phyloP scores from a whole-genome alignment of 2,888 invertebrate species.

The Molanna angustata region DNA sequence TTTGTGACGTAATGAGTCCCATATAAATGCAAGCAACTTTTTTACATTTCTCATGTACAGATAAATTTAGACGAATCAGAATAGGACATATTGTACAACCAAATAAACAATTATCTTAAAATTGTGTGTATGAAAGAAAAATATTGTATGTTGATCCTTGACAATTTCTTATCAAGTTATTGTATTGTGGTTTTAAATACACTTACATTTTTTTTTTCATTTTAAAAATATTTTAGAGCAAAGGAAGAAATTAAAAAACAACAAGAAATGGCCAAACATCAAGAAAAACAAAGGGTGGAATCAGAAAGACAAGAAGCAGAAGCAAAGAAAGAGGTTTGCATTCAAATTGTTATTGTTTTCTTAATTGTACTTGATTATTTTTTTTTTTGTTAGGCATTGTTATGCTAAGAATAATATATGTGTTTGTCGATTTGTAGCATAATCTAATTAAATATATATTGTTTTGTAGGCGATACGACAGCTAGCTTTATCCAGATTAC shows the following conservation, averaged over 20 bases:
- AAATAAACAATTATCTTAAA: no score
- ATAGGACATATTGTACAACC: no score
- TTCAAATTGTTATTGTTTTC: not conserved
- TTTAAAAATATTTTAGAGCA: slow-evolving; percentile 58
- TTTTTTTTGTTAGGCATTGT: not conserved
- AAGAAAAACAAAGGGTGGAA: slow-evolving; percentile 71
- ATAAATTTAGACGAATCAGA: no score
- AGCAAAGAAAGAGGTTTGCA: slow-evolving; percentile 68
- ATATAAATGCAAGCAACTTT: no score
- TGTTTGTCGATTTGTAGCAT: not conserved
- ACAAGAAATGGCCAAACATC: slow-evolving; percentile 70
- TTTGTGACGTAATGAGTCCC: no score
- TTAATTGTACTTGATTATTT: not conserved
- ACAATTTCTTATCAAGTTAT: no score
- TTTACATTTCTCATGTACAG: no score
- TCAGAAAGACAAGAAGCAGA: slow-evolving; percentile 69
- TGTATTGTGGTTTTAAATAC: not conserved
- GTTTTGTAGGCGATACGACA: slow-evolving; percentile 50
- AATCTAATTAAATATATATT: slow-evolving; percentile 10
- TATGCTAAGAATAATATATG: not conserved
- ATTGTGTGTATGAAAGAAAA: no score
- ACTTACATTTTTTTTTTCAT: not conserved
- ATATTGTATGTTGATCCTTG: no score
- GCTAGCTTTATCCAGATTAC: slow-evolving; percentile 65
- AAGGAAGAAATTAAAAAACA: slow-evolving; percentile 83